phyloP scores from a whole-genome alignment of 2,797 vertebrate species.

The Rhinogobio ventralis region DNA sequence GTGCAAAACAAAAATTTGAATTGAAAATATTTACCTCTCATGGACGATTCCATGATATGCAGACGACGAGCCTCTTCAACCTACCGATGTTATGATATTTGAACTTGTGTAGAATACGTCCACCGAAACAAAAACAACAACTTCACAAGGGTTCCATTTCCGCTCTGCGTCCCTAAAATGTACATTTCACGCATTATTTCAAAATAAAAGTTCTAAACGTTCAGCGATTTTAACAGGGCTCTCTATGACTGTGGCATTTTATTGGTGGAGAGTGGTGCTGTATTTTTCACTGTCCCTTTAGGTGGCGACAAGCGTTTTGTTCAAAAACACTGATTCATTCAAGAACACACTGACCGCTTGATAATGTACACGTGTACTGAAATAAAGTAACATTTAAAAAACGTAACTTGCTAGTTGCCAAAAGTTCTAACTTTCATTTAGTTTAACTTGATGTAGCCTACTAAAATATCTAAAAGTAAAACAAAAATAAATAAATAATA shows the following conservation, averaged over 20 bases:
- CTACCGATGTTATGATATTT: neutral
- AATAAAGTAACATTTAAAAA: neutral
- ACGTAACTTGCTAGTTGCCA: neutral
- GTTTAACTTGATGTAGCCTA: neutral
- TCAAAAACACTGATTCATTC: neutral
- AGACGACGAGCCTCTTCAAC: neutral
- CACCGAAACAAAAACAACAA: neutral
- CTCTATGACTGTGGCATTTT: too few species aligned
- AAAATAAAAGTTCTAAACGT: slow-evolving; percentile 22
- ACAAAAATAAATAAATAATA: too few species aligned
- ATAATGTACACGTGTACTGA: neutral
- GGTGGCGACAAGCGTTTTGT: neutral
- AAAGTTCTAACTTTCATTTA: neutral
- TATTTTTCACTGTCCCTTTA: neutral
- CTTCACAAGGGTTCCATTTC: neutral
- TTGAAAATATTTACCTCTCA: slow-evolving; percentile 25
- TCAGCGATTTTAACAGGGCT: neutral
- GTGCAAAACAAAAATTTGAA: neutral
- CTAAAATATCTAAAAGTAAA: neutral
- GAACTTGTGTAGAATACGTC: neutral
- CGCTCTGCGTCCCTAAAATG: neutral
- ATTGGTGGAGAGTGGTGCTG: neutral
- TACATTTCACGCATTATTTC: neutral
- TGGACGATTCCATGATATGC: slow-evolving; percentile 52
- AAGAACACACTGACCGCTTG: neutral